Base-by-base conservation (phyloP, 2,888 invertebrate genomes). In the Willowsia nigromaculata region DNA sequence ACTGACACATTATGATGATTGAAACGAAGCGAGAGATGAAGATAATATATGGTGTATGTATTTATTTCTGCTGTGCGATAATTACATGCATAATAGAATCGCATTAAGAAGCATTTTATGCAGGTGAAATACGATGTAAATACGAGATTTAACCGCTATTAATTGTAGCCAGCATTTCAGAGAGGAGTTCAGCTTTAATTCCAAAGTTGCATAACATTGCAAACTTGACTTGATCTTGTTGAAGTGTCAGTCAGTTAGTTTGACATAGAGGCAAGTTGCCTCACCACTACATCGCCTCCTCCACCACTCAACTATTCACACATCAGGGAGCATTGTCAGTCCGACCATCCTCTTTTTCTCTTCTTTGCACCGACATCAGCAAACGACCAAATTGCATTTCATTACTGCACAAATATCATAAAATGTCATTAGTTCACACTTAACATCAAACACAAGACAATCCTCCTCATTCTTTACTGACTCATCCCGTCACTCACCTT, bases 341-440 rank as follows among this genome's bases (percentile, higher is more conserved):
- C 25, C 74, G 83, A 78, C 83, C 65, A 76, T 65, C 82, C 88
- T 76, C 85, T 80, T 80, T 89, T 74, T 78, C 65, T 81, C 59
- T 71, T 47, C 27, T 65, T 30, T 56, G 56, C 68, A 80, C 80
- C 56, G 81, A 81, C 81, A 81, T 53, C 68, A 43, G 68, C 87
- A 53, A 37, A 56, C 68, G 74, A 53, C 65, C 78, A 90, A 90
- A 90, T 88, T 90, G 90, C 89, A 89, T 91, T 81, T 81, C 81
- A 81, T 81, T 81, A 81, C 62, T 59, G 81, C 33, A 62, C 59
- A 81, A 81, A 90, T 89, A 91, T 90, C 90, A 85, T 90, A 90
- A 91, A 91, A 89, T 91, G 90, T 91, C 91, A 91, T 91, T 91
- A 91, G 90, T 90, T 88, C 86, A 91, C 90, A 91, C 90, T 91